Conservation (phyloP, 2,113 vertebrate genomes). For the Dasyornis broadbenti region DNA sequence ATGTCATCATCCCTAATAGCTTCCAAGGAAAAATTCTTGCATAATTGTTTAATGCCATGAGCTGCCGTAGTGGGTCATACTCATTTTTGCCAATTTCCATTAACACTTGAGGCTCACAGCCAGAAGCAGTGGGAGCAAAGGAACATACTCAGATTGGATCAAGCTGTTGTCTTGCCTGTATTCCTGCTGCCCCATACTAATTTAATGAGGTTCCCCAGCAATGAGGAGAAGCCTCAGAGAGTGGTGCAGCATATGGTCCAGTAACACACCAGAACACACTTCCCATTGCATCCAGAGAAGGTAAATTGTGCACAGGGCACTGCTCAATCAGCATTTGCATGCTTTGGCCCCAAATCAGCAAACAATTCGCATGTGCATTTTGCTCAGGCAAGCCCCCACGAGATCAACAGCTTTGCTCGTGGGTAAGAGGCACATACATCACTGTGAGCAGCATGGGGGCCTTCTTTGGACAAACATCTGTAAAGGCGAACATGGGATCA, state of each 20-base stretch:
- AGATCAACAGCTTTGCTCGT: background rate
- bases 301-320: background rate
- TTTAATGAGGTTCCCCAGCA: background rate
- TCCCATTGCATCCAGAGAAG: background rate
- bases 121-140: background rate
- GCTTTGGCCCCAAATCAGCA: background rate
- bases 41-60: constrained; percentile 76
- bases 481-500: background rate
- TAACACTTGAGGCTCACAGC: constrained; percentile 34
- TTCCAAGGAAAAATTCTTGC: constrained; percentile 87
- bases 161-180: background rate
- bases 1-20: constrained; percentile 83
- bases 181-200: background rate
- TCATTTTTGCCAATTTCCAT: constrained; percentile 41
- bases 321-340: background rate
- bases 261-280: background rate
- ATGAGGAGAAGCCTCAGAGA: background rate
- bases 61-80: constrained; percentile 18
- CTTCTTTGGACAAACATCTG: background rate
- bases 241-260: background rate
- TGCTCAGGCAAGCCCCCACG: background rate
- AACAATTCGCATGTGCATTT: background rate
- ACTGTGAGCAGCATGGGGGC: background rate
- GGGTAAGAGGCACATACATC: background rate
- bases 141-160: background rate